These are phyloP conservation scores for Chirona hameri DNA, from an alignment of 2,888 invertebrate genomes.

Conservation along the genomic window DNA sequence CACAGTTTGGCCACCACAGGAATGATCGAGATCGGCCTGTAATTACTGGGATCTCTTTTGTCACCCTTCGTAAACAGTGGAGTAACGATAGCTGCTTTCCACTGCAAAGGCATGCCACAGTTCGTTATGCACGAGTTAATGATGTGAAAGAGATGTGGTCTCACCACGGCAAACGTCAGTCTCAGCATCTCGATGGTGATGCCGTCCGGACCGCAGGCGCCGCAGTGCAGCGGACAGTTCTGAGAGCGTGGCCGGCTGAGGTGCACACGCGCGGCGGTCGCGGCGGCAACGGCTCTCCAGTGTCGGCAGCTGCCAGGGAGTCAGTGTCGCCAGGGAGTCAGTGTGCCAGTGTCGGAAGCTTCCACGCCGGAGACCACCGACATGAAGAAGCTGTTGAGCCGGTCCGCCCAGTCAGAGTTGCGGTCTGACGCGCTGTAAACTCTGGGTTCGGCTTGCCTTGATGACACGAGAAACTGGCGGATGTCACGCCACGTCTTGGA, in stretches of 20 bases:
- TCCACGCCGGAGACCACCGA: not conserved
- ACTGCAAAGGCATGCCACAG: not conserved
- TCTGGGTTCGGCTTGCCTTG: not conserved
- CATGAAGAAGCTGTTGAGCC: not conserved
- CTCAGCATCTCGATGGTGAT: not conserved
- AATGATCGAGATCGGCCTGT: too few species aligned
- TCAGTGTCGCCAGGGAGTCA: not conserved
- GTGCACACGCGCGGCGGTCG: too few species aligned
- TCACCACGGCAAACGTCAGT: not conserved
- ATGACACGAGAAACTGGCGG: not conserved
- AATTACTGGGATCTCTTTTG: too few species aligned
- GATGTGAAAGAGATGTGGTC: not conserved
- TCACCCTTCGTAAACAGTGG: too few species aligned
- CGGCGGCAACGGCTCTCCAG: not conserved
- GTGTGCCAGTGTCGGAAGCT: too few species aligned
- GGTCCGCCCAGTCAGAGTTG: not conserved
- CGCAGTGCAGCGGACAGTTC: too few species aligned
- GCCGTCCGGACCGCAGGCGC: not conserved
- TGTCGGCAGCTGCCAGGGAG: not conserved
- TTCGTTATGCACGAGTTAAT: not conserved
- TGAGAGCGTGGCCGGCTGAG: too few species aligned
- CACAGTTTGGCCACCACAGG: too few species aligned
- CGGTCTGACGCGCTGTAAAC: not conserved
- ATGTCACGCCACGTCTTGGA: not conserved
- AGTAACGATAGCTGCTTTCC: not conserved